phyloP scores from a whole-genome alignment of 2,888 invertebrate genomes.

The Pseudococcus jackbeardsleyi region DNA sequence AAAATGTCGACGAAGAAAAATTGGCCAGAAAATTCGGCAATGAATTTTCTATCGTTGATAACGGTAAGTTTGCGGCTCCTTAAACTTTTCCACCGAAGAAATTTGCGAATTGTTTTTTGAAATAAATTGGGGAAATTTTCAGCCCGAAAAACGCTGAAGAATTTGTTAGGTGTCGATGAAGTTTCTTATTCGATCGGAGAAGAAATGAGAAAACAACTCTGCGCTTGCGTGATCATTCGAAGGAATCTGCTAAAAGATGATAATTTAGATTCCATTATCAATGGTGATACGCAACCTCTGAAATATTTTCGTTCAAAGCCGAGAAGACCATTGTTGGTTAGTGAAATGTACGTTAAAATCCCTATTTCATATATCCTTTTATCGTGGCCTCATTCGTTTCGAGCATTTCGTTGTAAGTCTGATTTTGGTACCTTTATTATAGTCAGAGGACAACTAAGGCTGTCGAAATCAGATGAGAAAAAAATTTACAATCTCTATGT shows the following conservation, averaged over 20 bases:
- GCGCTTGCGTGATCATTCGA: neutral
- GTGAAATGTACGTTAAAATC: neutral
- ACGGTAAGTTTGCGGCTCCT: neutral
- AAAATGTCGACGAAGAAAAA: neutral
- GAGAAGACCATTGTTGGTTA: neutral
- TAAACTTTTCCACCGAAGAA: neutral
- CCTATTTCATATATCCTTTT: neutral
- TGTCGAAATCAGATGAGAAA: neutral
- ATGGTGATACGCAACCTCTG: neutral
- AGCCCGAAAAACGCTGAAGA: neutral
- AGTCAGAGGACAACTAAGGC: neutral
- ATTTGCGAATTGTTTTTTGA: neutral
- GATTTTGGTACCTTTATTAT: neutral
- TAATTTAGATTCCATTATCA: neutral
- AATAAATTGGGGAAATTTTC: neutral
- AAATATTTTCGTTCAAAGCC: neutral
- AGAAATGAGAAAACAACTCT: constrained; percentile 12
- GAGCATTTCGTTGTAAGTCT: neutral
- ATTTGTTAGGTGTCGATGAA: neutral
- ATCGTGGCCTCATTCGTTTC: neutral
- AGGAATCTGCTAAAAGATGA: neutral
- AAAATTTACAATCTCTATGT: neutral
- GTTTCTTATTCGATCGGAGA: neutral
- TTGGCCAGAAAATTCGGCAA: neutral
- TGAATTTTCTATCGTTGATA: neutral